phyloP scores from a whole-genome alignment of 2,113 vertebrate species.

The Amphilophus citrinellus region DNA sequence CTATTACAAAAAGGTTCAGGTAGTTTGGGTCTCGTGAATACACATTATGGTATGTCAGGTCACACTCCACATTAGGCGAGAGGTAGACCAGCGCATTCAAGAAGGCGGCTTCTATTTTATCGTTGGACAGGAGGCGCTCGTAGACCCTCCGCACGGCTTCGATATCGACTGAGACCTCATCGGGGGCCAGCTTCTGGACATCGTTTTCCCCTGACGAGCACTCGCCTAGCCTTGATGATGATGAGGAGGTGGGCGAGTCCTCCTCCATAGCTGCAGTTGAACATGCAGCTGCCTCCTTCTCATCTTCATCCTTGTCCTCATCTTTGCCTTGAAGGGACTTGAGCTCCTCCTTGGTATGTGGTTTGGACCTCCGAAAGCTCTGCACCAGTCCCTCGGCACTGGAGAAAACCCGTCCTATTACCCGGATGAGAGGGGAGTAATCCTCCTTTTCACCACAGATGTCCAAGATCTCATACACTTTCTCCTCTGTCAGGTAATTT shows the following conservation, averaged over 20 bases:
- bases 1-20: constrained; percentile 97
- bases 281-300: constrained; percentile 88
- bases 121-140: constrained; percentile 91
- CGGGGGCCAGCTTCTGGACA: constrained; percentile 87
- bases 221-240: constrained; percentile 81
- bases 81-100: constrained; percentile 98
- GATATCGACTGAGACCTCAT: constrained; percentile 96
- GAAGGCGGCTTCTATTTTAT: constrained; percentile 97
- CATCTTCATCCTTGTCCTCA: constrained; percentile 98
- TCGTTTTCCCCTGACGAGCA: constrained; percentile 88
- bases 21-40: constrained; percentile 96
- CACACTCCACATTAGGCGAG: constrained; percentile 97
- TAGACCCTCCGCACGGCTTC: constrained; percentile 96
- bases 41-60: constrained; percentile 97
- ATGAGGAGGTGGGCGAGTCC: constrained; percentile 86
- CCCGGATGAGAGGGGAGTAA: constrained; percentile 95
- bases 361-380: constrained; percentile 94
- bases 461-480: constrained; percentile 96
- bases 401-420: constrained; percentile 96
- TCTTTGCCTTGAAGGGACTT: constrained; percentile 97
- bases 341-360: constrained; percentile 97
- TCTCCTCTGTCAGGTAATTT: constrained; percentile 93
- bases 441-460: constrained; percentile 93
- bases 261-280: constrained; percentile 92
- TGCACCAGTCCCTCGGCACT: constrained; percentile 95